Conservation (phyloP, 2,888 invertebrate genomes). For the Apeira syringaria region DNA sequence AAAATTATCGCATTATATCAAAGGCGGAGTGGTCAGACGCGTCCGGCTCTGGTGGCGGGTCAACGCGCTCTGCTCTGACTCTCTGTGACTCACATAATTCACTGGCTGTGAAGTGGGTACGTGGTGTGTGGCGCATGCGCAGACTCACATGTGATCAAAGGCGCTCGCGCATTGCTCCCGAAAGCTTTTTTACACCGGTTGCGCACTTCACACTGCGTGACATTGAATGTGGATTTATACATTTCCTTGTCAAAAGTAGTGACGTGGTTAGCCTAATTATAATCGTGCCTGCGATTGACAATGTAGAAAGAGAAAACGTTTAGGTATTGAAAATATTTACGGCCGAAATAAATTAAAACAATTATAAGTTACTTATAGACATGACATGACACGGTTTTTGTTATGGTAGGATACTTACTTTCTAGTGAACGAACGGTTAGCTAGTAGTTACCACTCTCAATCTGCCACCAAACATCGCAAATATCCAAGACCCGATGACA, state of each 20-base stretch:
- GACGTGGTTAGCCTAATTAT: background rate
- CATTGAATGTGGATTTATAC: background rate
- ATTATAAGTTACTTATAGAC: too few species aligned
- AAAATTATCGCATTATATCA: conserved; percentile 36
- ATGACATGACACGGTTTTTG: too few species aligned
- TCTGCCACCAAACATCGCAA: too few species aligned
- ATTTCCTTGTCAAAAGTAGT: background rate
- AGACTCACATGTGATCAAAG: conserved; percentile 18
- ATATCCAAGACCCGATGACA: too few species aligned
- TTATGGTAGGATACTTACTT: too few species aligned
- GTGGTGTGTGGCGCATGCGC: conserved; percentile 17
- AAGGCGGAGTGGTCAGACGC: conserved; percentile 29
- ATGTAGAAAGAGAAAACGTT: too few species aligned
- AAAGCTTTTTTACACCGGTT: background rate
- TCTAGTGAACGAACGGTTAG: too few species aligned
- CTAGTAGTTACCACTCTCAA: too few species aligned
- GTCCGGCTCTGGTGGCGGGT: conserved; percentile 56
- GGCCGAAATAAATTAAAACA: too few species aligned
- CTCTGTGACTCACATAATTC: conserved; percentile 28
- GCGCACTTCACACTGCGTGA: background rate
- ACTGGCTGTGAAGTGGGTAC: conserved; percentile 22
- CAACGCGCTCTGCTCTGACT: conserved; percentile 62
- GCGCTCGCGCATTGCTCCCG: background rate
- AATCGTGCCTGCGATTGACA: too few species aligned
- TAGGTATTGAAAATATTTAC: too few species aligned